A percentile compares a stretch with the other conserved stretches of the same genome.
Conservation (phyloP, 2,113 vertebrate genomes). For the Thalassoma bifasciatum region DNA sequence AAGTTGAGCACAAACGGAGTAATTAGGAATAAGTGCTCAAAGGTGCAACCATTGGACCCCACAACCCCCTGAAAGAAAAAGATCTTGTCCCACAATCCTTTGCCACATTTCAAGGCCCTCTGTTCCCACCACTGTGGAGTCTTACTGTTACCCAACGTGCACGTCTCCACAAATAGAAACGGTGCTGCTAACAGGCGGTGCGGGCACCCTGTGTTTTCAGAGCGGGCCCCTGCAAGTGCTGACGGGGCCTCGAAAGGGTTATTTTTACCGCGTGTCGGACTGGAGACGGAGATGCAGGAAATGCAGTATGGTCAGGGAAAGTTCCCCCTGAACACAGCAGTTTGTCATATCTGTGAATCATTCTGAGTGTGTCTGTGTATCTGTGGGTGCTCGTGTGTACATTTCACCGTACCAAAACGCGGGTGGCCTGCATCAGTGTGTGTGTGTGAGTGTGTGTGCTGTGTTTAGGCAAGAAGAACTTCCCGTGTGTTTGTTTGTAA, state of each 20-base stretch:
- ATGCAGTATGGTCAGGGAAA: slow-evolving; percentile 74
- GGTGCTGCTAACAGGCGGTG: slow-evolving; percentile 75
- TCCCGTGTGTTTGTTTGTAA: slow-evolving; percentile 57
- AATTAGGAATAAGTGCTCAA: slow-evolving; percentile 84
- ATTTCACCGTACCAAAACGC: slow-evolving; percentile 45
- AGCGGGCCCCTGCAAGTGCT: slow-evolving; percentile 69
- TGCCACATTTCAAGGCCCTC: slow-evolving; percentile 49
- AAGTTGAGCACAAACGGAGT: slow-evolving; percentile 67
- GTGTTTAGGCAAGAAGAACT: slow-evolving; percentile 53
- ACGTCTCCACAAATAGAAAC: slow-evolving; percentile 78
- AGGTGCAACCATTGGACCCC: slow-evolving; percentile 75
- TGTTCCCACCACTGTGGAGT: slow-evolving; percentile 66
- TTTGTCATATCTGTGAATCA: slow-evolving; percentile 53
- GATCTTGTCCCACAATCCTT: slow-evolving; percentile 67
- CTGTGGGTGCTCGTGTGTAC: slow-evolving; percentile 32
- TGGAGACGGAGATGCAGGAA: slow-evolving; percentile 63
- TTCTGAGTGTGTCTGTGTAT: slow-evolving; percentile 25
- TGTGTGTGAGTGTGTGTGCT: not conserved
- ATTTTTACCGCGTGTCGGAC: slow-evolving; percentile 77
- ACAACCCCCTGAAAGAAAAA: slow-evolving; percentile 33
- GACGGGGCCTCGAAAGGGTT: slow-evolving; percentile 71
- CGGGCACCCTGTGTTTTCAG: slow-evolving; percentile 80
- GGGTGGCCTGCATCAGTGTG: slow-evolving; percentile 58
- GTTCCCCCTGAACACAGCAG: slow-evolving; percentile 73
- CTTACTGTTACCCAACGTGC: slow-evolving; percentile 66